Evolutionary conservation across 2,797 vertebrate genomes (phyloP).

Genomic region (Acanthopagrus latus): DNA sequence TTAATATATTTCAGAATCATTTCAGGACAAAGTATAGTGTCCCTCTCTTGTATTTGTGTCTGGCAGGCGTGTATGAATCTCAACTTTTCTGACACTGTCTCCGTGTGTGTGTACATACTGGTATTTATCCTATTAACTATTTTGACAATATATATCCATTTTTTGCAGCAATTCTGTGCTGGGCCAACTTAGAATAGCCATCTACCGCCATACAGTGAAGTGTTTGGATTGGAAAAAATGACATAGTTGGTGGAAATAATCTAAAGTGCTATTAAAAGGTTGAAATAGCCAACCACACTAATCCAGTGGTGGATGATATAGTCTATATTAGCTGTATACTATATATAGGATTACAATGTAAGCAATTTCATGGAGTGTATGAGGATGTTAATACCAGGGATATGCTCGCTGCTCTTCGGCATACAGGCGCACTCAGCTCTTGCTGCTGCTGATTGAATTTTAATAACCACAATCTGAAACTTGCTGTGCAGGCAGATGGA

Average conservation of each 20-base stretch:
- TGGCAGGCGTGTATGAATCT: too few species aligned
- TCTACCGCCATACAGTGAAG: background rate
- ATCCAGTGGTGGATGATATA: constrained; percentile 9
- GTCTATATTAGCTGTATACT: background rate
- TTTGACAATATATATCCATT: constrained; percentile 20
- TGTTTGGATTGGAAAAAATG: constrained; percentile 13
- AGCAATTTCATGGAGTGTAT: constrained; percentile 9
- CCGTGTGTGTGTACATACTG: too few species aligned
- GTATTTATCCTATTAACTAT: too few species aligned
- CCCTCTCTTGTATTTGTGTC: too few species aligned
- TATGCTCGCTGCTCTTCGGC: background rate
- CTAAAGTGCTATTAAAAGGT: constrained; percentile 14
- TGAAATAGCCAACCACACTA: constrained; percentile 10
- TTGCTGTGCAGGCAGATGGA: background rate
- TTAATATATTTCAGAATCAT: too few species aligned
- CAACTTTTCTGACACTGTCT: too few species aligned
- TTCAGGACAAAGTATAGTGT: too few species aligned
- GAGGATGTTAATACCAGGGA: constrained; percentile 27
- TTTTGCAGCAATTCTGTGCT: constrained; percentile 5
- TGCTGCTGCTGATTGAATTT: constrained; percentile 2
- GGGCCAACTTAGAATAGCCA: background rate
- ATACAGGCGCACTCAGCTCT: background rate
- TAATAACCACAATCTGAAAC: constrained; percentile 16
- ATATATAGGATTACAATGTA: background rate
- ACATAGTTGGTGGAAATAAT: background rate